These are phyloP conservation scores for Muscicapa comitata DNA, from an alignment of 2,797 vertebrate genomes.

Conservation along the genomic window DNA sequence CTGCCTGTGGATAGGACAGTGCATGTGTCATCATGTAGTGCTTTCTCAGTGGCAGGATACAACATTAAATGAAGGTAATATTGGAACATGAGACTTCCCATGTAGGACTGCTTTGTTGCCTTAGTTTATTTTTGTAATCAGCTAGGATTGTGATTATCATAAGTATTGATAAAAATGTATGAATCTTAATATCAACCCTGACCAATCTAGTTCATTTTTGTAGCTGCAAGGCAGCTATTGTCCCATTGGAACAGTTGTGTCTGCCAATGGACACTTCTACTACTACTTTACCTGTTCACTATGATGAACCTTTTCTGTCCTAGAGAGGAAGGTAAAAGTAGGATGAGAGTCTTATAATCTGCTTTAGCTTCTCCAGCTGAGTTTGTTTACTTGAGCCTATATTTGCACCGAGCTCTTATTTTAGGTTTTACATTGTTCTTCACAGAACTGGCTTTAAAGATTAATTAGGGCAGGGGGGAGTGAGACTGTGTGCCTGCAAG, in stretches of 20 bases:
- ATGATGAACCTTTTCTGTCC: not conserved
- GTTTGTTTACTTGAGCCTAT: not conserved
- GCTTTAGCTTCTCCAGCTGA: not conserved
- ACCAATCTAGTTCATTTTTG: not conserved
- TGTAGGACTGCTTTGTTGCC: not conserved
- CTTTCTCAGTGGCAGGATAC: not conserved
- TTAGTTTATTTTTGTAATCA: not conserved
- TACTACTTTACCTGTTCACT: not conserved
- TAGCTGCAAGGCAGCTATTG: not conserved
- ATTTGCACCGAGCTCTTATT: not conserved
- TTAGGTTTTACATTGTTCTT: constrained; percentile 23
- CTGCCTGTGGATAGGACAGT: not conserved
- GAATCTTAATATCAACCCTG: not conserved
- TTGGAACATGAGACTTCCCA: not conserved
- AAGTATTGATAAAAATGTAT: not conserved
- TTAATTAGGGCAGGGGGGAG: constrained; percentile 16
- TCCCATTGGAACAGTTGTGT: not conserved
- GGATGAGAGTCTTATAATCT: not conserved
- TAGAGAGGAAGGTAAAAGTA: not conserved
- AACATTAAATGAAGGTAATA: not conserved
- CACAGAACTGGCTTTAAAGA: constrained; percentile 46
- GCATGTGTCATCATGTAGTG: not conserved
- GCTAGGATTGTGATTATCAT: not conserved
- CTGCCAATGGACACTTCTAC: not conserved
- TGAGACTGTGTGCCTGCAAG: constrained; percentile 25